Evolutionary conservation across 92 coral and sea anemone species (phyloP), one percentile per base, ranked within the genome.

Genomic region (Ricordea florida): DNA sequence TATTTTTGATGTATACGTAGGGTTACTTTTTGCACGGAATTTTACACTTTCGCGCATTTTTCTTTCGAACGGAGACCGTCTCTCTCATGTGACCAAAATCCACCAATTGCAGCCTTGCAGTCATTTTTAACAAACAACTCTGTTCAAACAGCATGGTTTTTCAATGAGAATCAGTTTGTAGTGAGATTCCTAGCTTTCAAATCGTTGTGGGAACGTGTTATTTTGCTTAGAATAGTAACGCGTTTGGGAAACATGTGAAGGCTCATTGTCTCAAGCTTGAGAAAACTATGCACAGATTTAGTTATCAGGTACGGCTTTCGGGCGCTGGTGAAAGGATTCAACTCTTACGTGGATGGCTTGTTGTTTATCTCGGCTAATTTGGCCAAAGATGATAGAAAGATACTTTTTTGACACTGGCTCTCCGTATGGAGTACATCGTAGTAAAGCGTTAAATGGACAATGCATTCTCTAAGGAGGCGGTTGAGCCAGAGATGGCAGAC

Each of bases 401-500:
- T 52, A 70, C 77, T 40, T 18, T 53, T 53, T 41, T 16, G 21
- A 27, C 51, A 53, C 56, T 29, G 77, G 41, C 77, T 53, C 77
- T 65, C 64, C 4, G 49, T 55, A 53, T 55, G 77, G 77, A 37
- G 77, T 53, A 28, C 43, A 70, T 25, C 56, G 52, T 41, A 10
- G 26, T 41, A n/a, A 53, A 37, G 50, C 36, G 40, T 9, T 70
- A 42, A 53, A 30, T 55, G 32, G 30, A 70, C 51, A 66, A 82
- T 82, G 88, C 53, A 64, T 32, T 82, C 82, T 35, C 71, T 82
- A 24, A 82, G 62, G 73, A 35, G 76, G 32, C 88, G 88, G 5
- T 68, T 82, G 30, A 50, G 76, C 57, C 82, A 66, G 32, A 82
- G 79, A 74, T 45, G 82, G 82, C 81, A 74, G 27, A 74, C 55